Evolutionary conservation across 2,113 vertebrate genomes (phyloP), one percentile per base, ranked within the genome.

Genomic region (Symphodus melops): DNA sequence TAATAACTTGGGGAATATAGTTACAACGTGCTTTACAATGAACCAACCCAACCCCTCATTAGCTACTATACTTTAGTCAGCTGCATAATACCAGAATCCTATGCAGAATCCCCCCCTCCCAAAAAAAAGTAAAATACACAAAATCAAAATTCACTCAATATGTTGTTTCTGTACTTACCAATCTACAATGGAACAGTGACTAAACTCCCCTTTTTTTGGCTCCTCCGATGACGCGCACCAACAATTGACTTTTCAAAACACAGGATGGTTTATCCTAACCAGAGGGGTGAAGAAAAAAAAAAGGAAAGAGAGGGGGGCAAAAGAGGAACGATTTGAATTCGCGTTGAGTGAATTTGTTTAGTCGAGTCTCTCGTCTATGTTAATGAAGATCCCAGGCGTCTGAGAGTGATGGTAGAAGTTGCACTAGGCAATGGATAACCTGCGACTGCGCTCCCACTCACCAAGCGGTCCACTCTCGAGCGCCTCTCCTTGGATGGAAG

Each of bases 361-460:
- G 81, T 75, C 68, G 59, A 74, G 64, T 88, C 68, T 70, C 61
- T 28, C 37, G 73, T 84, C 70, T 89, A 63, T 86, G 84, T 86
- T 88, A 88, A 89, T 67, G 87, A 87, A 83, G 82, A 79, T 92
- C 82, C 86, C 83, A 80, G 87, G 72, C 75, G 79, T 33, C 16
- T 33, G 68, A 79, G 69, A 89, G 86, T 74, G 80, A 91, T 75
- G 79, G 70, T 83, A 41, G 88, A 80, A 89, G 86, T 84, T 77
- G 84, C 90, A 83, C 82, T 85, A 81, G 83, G 53, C 91, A 87
- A 82, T 84, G 86, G 76, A 92, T 82, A 89, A 93, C 91, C 88
- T 88, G 93, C 93, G 77, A 93, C 88, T 95, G 95, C 92, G 93
- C 90, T 91, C 91, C 87, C 78, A 86, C 85, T 71, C 92, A 91